Evolutionary conservation across 2,888 invertebrate genomes (phyloP), one percentile per base, ranked within the genome.

Genomic region (Agrypnus murinus): DNA sequence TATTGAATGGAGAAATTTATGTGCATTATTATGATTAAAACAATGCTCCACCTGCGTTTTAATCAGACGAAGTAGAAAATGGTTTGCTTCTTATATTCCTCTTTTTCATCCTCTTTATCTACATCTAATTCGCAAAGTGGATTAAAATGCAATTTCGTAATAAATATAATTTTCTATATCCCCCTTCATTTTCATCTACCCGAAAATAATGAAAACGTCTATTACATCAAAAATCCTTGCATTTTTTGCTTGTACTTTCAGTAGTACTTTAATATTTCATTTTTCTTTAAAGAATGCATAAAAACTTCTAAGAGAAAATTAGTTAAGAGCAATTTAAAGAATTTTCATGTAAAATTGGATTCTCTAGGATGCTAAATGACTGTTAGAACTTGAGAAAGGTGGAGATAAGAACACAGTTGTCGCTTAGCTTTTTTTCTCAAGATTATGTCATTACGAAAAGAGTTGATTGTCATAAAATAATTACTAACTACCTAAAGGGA

Each of bases 11-110:
- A 38, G 40, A 36, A 59, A 67, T 71, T 67, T 71, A 70, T 62
- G 63, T 71, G 64, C 71, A 71, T 71, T 71, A 71, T 71, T 71
- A 66, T 71, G 71, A 71, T 71, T 71, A 71, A 71, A 66, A 71
- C 62, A 63, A 62, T 38, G 62, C 59, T 45, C 64, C 71, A 67
- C 71, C 67, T 71, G 67, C 50, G 59, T 36, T 71, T 71, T 71
- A 71, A 71, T 71, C 71, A 71, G 55, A 63, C 57, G 48, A 53
- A 71, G 71, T 71, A 71, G 43, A 53, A 38, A 57, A 40, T 57
- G 36, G 38, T n/a, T n/a, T n/a, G n/a, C 10, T 32, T 50, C 6
- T 43, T 32, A 31, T 48, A 32, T 50, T 50, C 32, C 25, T 32
- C 32, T 55, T 64, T 64, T 38, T 14, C 31, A 43, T 38, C 59